Evolutionary conservation across 2,113 vertebrate genomes (phyloP).

Genomic region (Rhinolophus sinicus): DNA sequence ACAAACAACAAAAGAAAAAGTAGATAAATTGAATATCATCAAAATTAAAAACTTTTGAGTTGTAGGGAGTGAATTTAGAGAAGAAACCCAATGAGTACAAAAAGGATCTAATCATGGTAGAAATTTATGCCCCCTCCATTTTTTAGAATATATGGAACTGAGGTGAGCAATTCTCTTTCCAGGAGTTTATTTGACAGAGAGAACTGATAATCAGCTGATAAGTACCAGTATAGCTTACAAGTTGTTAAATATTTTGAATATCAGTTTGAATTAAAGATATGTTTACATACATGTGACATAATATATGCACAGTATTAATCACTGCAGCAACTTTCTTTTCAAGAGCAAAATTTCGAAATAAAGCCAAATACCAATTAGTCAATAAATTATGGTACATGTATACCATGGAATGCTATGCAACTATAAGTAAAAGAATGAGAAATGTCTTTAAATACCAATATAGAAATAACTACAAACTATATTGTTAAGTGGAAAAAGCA

Average conservation of each 20-base stretch:
- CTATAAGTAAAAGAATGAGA: constrained; percentile 2
- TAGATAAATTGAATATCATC: neutral
- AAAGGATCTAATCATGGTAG: neutral
- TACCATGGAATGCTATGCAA: neutral
- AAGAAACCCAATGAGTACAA: neutral
- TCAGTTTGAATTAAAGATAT: neutral
- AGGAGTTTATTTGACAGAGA: neutral
- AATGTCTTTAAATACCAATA: neutral
- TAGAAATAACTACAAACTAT: neutral
- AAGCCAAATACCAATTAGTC: neutral
- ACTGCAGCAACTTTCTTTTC: neutral
- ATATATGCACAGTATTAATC: neutral
- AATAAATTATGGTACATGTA: neutral
- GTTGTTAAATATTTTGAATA: constrained; percentile 35
- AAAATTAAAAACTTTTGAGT: neutral
- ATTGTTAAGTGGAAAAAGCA: neutral
- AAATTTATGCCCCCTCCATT: neutral
- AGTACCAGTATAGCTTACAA: neutral
- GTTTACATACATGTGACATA: neutral
- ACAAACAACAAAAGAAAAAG: neutral
- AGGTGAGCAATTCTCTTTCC: neutral
- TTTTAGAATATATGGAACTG: neutral
- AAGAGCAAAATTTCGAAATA: neutral
- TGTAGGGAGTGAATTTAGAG: neutral
- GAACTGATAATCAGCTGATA: neutral